Percentiles rank a stretch among this genome's conserved stretches.
These are phyloP conservation scores for Lonchura striata DNA, from an alignment of 2,113 vertebrate genomes.

Conservation along the genomic window DNA sequence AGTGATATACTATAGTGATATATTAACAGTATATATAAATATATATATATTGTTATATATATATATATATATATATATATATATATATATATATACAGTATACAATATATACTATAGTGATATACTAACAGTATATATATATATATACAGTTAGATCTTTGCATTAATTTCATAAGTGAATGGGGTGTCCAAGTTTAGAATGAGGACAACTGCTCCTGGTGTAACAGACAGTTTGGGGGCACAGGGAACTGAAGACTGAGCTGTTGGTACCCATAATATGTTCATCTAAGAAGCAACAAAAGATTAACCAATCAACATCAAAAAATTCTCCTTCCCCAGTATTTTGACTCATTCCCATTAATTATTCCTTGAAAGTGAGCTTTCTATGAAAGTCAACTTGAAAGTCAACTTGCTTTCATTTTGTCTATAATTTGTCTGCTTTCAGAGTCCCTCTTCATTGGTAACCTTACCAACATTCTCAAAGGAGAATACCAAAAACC, in stretches of 20 bases:
- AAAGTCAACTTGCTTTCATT: not conserved
- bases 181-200: not conserved
- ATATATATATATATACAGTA: too few species aligned
- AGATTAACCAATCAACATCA: not conserved
- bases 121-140: too few species aligned
- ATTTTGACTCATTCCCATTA: not conserved
- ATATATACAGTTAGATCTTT: not conserved
- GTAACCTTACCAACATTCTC: not conserved
- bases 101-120: too few species aligned
- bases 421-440: not conserved
- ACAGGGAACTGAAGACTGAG: not conserved
- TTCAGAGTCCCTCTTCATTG: not conserved
- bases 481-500: not conserved
- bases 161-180: not conserved
- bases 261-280: not conserved
- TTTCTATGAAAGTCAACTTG: not conserved
- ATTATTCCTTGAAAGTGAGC: not conserved
- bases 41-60: too few species aligned
- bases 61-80: too few species aligned
- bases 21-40: too few species aligned
- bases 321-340: not conserved
- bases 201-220: not conserved
- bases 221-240: not conserved
- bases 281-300: not conserved
- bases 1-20: too few species aligned